phyloP scores from a whole-genome alignment of 2,888 invertebrate species.

The Archips crataeganus region DNA sequence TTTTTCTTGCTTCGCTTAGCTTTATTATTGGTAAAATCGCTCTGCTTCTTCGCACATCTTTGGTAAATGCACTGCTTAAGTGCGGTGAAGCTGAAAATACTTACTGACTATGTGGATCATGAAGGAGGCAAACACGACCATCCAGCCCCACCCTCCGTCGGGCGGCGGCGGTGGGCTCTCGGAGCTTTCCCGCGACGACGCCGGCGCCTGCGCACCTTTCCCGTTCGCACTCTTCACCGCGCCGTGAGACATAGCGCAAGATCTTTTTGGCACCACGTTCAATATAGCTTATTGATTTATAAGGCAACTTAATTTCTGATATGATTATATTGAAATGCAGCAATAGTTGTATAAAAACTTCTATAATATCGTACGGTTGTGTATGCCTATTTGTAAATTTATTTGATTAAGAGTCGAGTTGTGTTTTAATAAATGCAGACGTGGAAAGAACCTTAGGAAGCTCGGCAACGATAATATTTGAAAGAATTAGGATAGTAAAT shows the following conservation, averaged over 20 bases:
- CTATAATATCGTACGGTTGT: slow-evolving; percentile 3
- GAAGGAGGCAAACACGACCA: slow-evolving; percentile 97
- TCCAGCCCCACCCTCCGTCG: slow-evolving; percentile 98
- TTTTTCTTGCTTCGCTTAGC: no score
- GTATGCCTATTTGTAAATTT: slow-evolving; percentile 9
- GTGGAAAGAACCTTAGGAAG: slow-evolving; percentile 47
- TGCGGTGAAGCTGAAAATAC: slow-evolving; percentile 68
- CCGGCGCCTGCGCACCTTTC: slow-evolving; percentile 61
- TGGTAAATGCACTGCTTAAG: no score
- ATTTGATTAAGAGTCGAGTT: background rate
- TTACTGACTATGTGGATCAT: slow-evolving; percentile 98
- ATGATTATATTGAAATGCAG: slow-evolving; percentile 51
- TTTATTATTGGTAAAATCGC: no score
- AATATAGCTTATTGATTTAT: slow-evolving; percentile 46
- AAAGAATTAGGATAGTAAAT: slow-evolving; percentile 53
- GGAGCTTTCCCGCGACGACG: slow-evolving; percentile 64
- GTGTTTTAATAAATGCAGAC: slow-evolving; percentile 49
- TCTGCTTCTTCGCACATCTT: no score
- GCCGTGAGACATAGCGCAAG: slow-evolving; percentile 75
- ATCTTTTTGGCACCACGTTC: slow-evolving; percentile 53
- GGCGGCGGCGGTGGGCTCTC: slow-evolving; percentile 89
- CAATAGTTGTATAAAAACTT: slow-evolving; percentile 39
- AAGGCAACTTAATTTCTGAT: slow-evolving; percentile 58
- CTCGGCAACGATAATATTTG: slow-evolving; percentile 47
- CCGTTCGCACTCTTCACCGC: slow-evolving; percentile 70